Conservation (phyloP, 1,140 invertebrate genomes). For the Pseudomyrmex dendroicus region DNA sequence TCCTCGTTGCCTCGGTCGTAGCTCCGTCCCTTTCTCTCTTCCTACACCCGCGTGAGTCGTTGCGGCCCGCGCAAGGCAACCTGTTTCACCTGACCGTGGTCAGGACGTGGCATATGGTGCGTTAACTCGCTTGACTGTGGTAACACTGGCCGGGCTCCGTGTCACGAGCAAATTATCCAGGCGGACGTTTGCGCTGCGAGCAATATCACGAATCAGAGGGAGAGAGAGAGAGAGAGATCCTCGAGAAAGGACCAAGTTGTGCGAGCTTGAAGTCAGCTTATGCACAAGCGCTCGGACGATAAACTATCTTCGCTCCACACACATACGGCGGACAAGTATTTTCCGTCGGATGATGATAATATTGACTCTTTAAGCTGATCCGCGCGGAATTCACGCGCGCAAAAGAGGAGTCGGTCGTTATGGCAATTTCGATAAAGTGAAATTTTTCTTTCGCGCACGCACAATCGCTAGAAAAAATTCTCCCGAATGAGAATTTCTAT, state of each 20-base stretch:
- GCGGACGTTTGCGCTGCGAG: constrained; percentile 49
- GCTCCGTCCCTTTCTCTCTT: constrained; percentile 8
- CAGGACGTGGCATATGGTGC: constrained; percentile 47
- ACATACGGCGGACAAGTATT: background rate
- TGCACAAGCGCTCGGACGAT: background rate
- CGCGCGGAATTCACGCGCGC: too few species aligned
- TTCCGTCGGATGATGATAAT: background rate
- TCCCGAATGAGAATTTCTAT: too few species aligned
- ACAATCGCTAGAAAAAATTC: too few species aligned
- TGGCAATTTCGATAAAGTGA: too few species aligned
- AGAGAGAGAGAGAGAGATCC: background rate
- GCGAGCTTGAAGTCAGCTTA: constrained; percentile 22
- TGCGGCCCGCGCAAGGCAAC: constrained; percentile 55
- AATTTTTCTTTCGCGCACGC: too few species aligned
- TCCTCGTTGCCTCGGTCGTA: constrained; percentile 16
- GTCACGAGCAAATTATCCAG: constrained; percentile 65
- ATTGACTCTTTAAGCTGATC: too few species aligned
- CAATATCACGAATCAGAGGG: constrained; percentile 33
- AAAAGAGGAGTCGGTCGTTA: too few species aligned
- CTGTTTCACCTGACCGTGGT: constrained; percentile 66
- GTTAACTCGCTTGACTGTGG: constrained; percentile 56
- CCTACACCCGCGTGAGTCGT: constrained; percentile 31
- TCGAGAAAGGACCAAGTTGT: background rate
- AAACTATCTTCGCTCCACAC: background rate
- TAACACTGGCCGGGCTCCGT: constrained; percentile 57